Conservation (phyloP, 2,797 vertebrate species). For the Galago senegalensis region DNA sequence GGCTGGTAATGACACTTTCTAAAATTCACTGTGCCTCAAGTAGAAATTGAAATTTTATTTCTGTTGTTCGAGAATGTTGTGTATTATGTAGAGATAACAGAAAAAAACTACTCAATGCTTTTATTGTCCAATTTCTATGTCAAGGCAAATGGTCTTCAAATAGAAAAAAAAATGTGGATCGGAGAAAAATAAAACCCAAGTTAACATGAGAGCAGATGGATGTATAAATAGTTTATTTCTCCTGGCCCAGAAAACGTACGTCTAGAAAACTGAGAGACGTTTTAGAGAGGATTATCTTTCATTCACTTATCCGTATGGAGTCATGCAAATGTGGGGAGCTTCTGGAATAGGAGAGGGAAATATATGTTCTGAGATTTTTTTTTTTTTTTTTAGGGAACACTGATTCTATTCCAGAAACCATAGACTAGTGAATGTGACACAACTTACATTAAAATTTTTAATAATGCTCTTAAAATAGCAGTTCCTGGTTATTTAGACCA, state of each 20-base stretch:
- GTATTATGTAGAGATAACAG: not conserved
- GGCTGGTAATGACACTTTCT: not conserved
- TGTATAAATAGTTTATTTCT: constrained; percentile 55
- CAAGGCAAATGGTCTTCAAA: constrained; percentile 38
- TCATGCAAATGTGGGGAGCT: not conserved
- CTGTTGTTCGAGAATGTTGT: not conserved
- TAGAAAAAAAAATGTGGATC: not conserved
- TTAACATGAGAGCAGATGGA: constrained; percentile 34
- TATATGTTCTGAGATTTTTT: not conserved
- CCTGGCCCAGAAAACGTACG: not conserved
- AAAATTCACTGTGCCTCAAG: constrained; percentile 22
- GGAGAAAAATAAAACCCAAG: not conserved
- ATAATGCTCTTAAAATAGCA: not conserved
- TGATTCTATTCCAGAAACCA: not conserved
- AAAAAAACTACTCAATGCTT: not conserved
- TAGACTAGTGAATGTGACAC: not conserved
- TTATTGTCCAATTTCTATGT: constrained; percentile 34
- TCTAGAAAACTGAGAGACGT: not conserved
- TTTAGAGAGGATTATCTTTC: not conserved
- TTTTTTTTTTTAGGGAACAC: not conserved
- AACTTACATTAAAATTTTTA: not conserved
- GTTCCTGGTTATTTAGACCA: not conserved
- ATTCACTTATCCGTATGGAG: not conserved
- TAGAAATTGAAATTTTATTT: constrained; percentile 31
- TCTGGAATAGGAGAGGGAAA: not conserved